Conservation (phyloP, 1,140 invertebrate genomes). For the Neelides sp. region DNA sequence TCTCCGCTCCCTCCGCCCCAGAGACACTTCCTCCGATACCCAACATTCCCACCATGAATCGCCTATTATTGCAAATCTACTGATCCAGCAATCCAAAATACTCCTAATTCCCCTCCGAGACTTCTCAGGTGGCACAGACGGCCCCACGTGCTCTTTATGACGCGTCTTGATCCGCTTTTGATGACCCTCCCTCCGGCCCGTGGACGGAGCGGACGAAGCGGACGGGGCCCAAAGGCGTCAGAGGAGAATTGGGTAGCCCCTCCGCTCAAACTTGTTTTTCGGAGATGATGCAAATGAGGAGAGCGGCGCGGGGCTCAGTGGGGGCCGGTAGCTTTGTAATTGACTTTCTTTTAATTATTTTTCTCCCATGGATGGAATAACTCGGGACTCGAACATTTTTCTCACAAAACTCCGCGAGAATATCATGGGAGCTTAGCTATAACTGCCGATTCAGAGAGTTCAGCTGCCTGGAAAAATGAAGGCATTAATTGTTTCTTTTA, state of each 20-base stretch:
- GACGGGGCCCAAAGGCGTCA: neutral
- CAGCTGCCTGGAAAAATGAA: slow-evolving; percentile 30
- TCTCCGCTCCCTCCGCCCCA: neutral
- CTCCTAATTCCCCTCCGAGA: too few relatives aligned
- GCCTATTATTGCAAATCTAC: slow-evolving; percentile 18
- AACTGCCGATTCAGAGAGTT: slow-evolving; percentile 30
- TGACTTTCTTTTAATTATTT: slow-evolving; percentile 33
- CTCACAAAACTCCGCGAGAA: neutral
- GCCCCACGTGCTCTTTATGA: slow-evolving; percentile 24
- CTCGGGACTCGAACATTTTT: neutral
- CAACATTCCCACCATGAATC: neutral
- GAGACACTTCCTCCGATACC: neutral
- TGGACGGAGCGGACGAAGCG: slow-evolving; percentile 1
- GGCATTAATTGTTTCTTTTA: slow-evolving; percentile 33
- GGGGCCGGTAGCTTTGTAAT: slow-evolving; percentile 31
- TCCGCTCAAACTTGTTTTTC: too few relatives aligned
- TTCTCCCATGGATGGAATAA: slow-evolving; percentile 17
- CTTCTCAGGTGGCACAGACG: slow-evolving; percentile 8
- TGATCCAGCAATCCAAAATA: too few relatives aligned
- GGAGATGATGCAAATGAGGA: slow-evolving; percentile 31
- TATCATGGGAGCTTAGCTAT: too few relatives aligned
- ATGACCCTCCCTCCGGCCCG: slow-evolving; percentile 3
- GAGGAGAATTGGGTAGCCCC: too few relatives aligned
- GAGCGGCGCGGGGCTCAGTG: slow-evolving; percentile 6
- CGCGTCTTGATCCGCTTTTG: slow-evolving; percentile 17